Base-by-base conservation (phyloP, 2,797 vertebrate genomes). In the Hypotaenidia philippensis region DNA sequence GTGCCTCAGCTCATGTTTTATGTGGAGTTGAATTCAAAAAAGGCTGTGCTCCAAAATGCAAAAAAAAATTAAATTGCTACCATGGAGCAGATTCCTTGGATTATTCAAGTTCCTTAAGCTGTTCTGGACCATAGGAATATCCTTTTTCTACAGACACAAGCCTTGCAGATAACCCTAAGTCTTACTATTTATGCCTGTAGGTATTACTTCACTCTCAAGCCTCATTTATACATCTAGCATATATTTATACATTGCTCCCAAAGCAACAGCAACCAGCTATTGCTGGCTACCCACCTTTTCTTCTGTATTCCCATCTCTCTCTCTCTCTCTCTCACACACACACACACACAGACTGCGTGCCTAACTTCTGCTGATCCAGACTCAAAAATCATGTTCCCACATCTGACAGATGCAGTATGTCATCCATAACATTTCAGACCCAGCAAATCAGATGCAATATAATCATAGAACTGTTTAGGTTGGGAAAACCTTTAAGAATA, bases 21-120 rank as follows among this genome's bases (percentile, higher is more conserved):
- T 49, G 89, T 69, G 52, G 59, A 79, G 44, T 22, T 71, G 15
- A 6, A 74, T 63, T 66, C 87, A 95, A 74, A 70, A 89, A 87
- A 91, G 64, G 68, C 87, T 19, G 1, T 66, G 52, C 66, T 55
- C 56, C 49, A 89, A 96, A 94, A 94, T 17, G 92, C 15, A 96
- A 92, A 90, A 71, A 74, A 89, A 92, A 90, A 71, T 34, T 34
- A 34, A 34, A 92, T 77, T 85, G 49, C 49, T 89, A 80, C 74
- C 52, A 55, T 11, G 32, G 34, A 92, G 56, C 47, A 85, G 66
- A 89, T 66, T 94, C 60, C 44, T 89, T 76, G 27, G 20, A 82
- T 44, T 90, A 59, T 5, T 10, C 45, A 69, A 63, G 55, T 44
- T 84, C 25, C 27, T 93, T 52, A 79, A 40, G 40, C 32, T 82